Base-by-base conservation (phyloP, 2,797 vertebrate species). In the Picus viridis region DNA sequence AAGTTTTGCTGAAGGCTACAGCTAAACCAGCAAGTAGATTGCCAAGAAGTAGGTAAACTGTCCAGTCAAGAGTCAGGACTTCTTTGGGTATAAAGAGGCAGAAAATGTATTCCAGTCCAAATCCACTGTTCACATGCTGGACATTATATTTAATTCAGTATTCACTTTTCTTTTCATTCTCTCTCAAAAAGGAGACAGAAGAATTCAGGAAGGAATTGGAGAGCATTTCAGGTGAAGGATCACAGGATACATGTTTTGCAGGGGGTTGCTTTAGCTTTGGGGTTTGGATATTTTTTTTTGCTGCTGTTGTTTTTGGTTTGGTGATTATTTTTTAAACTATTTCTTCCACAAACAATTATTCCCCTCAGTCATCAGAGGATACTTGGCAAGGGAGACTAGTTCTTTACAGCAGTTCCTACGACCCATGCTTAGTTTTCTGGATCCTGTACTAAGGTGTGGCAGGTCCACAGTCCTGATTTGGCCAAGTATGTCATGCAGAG, bases 251-350 rank as follows among this genome's bases (percentile, higher is more conserved):
- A 49, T 39, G 10, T 23, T 2, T 49, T 6, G 4, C 3, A 3
- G 2, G 2, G 10, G 15, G 0, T 49, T 68, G 7, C 3, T 7
- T 45, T 76, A 24, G 4, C 8, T 7, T 41, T 29, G 9, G n/a
- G 5, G 2, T 22, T 49, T 23, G 3, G 30, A 12, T 47, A 10
- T 16, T 36, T n/a, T 17, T 2, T 12, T 36, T n/a, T 17, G 2
- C 10, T 18, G 1, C 47, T 47, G 47, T 20, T 47, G 47, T 10
- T 14, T 17, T 4, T 67, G 16, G 6, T 34, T 47, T 58, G 8
- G 8, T 29, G 5, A 12, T 65, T 49, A 26, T 2, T 2, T 2
- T 2, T 32, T 80, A 53, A 51, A 16, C 6, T 57, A 26, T 10
- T 47, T 16, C 6, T 69, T 92, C 16, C 51, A 63, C 3, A 30